Base-by-base conservation (phyloP, 2,113 vertebrate genomes). In the Gymnocephalus cernua region DNA sequence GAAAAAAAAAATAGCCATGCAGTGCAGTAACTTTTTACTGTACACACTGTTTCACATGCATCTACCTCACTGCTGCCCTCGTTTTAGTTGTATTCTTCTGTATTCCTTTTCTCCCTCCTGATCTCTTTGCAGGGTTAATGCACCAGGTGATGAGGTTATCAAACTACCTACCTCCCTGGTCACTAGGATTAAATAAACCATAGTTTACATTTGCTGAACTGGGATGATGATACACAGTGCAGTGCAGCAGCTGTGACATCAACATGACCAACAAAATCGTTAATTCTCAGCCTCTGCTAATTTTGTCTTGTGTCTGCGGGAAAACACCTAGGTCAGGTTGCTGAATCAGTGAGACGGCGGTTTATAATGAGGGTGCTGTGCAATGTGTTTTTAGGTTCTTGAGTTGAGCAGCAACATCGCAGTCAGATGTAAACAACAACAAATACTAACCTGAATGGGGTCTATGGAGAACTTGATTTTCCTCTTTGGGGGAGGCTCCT, bases 391-490 rank as follows among this genome's bases (percentile, higher is more conserved):
- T 58, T 18, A 68, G 57, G 38, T 15, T 50, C 27, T 62, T 61
- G 29, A 67, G 56, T 4, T 57, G 29, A 83, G 65, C 59, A 76
- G 50, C 63, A 83, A 53, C 61, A n/a, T 16, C 72, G 86, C n/a
- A 50, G 9, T 87, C n/a, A 53, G 9, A 77, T 58, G 41, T 72
- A 79, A 80, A 86, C 80, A 85, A 62, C 41, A 84, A 73, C 29
- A 18, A 63, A 6, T 41, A 81, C 93, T 91, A 94, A 97, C 97
- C 95, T 95, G 94, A 83, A 98, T 98, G 61, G 97, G 96, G 45
- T 95, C 92, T n/a, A 94, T 96, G 50, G 97, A 98, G 91, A 98
- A 98, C 86, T 93, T 93, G 71, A 98, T 96, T 92, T 94, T 97
- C 89, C 96, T 93, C 70, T 93, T 92, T 35, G 88, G 79, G 9